These are phyloP conservation scores for Lasioglossum malachurum DNA, from an alignment of 2,888 invertebrate genomes.

Conservation along the genomic window DNA sequence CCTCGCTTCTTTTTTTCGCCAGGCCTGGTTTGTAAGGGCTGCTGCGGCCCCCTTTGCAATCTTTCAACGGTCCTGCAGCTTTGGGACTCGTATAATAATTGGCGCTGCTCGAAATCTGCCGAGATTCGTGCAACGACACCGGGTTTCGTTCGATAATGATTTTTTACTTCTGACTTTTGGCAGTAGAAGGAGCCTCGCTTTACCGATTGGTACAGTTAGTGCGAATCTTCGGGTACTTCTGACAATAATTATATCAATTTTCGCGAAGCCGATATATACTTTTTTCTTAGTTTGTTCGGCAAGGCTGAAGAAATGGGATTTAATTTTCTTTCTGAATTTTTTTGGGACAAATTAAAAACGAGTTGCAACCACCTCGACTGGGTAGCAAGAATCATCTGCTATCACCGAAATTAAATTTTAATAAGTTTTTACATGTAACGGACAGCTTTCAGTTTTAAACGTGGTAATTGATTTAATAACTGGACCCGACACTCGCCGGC, in stretches of 20 bases:
- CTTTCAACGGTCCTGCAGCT: neutral
- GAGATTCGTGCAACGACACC: neutral
- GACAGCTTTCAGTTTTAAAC: neutral
- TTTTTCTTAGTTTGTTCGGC: no score
- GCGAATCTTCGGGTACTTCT: neutral
- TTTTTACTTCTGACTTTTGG: neutral
- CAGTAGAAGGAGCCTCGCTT: neutral
- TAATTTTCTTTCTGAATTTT: neutral
- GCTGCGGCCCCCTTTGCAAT: slow-evolving; percentile 2
- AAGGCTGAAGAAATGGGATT: neutral
- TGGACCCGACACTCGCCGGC: neutral
- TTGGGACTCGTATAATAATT: neutral
- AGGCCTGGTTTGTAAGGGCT: neutral
- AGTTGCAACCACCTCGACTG: neutral
- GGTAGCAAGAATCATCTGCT: neutral
- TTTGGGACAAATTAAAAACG: neutral
- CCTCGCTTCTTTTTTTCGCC: neutral
- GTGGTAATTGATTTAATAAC: neutral
- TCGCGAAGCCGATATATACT: neutral
- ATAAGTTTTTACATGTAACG: neutral
- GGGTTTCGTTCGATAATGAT: neutral
- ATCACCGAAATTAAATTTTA: neutral
- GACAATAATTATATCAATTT: neutral
- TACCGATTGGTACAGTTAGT: neutral
- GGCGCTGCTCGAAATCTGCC: neutral